Conservation (phyloP, 2,113 vertebrate species). For the Nansenia antarctica region DNA sequence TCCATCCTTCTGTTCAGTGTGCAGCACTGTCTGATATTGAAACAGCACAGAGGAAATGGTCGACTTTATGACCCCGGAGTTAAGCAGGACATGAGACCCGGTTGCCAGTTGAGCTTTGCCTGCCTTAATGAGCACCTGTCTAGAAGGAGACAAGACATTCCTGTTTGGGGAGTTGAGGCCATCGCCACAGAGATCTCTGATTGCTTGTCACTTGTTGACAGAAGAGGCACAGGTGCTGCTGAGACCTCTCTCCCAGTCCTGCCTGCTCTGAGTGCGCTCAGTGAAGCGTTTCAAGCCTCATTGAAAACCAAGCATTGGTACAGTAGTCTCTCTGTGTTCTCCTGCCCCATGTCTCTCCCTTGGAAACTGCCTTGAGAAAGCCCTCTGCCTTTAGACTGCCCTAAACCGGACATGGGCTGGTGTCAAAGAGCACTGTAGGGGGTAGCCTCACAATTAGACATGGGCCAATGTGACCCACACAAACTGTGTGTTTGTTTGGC, state of each 20-base stretch:
- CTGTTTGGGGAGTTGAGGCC: constrained; percentile 44
- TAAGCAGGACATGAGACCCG: constrained; percentile 25
- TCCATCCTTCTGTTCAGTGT: background rate
- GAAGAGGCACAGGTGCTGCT: constrained; percentile 56
- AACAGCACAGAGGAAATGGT: background rate
- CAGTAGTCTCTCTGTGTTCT: constrained; percentile 33
- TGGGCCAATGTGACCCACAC: background rate
- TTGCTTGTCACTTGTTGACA: constrained; percentile 58
- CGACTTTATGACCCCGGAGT: constrained; percentile 42
- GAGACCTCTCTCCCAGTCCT: constrained; percentile 38
- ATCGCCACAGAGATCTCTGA: constrained; percentile 49
- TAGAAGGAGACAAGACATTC: constrained; percentile 53
- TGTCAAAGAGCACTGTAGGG: background rate
- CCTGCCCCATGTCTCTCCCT: background rate
- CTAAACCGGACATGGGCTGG: background rate
- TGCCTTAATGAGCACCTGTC: constrained; percentile 63
- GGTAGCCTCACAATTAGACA: background rate
- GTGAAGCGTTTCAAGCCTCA: background rate
- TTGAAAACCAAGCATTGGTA: constrained; percentile 4
- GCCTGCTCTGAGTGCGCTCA: constrained; percentile 16
- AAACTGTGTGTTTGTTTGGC: background rate
- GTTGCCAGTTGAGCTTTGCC: constrained; percentile 36
- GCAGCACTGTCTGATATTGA: background rate
- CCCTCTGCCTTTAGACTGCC: background rate
- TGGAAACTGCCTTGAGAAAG: background rate